Base-by-base conservation (phyloP, 2,888 invertebrate genomes). In the Itoplectis maculator region DNA sequence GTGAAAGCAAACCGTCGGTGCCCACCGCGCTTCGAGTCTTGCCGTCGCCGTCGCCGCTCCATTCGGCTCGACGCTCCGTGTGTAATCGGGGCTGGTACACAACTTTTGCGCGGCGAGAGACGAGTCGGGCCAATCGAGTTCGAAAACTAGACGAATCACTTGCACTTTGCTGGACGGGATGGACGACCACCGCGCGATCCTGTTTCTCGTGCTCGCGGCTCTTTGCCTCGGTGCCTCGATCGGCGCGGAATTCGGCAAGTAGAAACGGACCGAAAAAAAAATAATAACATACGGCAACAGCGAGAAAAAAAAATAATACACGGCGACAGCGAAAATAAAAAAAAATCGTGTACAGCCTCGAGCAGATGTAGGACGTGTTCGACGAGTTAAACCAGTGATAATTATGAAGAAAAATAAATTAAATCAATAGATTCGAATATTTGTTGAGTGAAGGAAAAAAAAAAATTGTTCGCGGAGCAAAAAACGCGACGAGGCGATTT, bases 1-100 rank as follows among this genome's bases (percentile, higher is more conserved):
- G 92, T 92, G 92, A 92, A 92, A 92, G 92, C 88, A 90, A 83
- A 80, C 83, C 59, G 80, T 77, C 79, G 79, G 79, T n/a, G n/a
- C n/a, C n/a, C n/a, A n/a, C n/a, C n/a, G n/a, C n/a, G n/a, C n/a
- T n/a, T n/a, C n/a, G n/a, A n/a, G n/a, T n/a, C n/a, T n/a, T n/a
- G n/a, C n/a, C 66, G 80, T 79, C 76, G 66, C 83, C 20, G 47
- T 66, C 75, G 76, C 42, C 59, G 68, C 68, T 29, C 79, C 75
- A 79, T 79, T 76, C 70, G 29, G 37, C 75, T 72, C 75, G 66
- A 56, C 13, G 9, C 61, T 15, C 6, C 37, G 37, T 37, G 73
- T 61, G 45, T 73, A 45, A 23, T 63, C 56, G 47, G 37, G 59
- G 56, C 18, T 42, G 35, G 11, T n/a, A n/a, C n/a, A n/a, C n/a